Evolutionary conservation across 2,797 vertebrate species (phyloP), one percentile per base, ranked within the genome.

Genomic region (Petrocephalus schoutedeni): DNA sequence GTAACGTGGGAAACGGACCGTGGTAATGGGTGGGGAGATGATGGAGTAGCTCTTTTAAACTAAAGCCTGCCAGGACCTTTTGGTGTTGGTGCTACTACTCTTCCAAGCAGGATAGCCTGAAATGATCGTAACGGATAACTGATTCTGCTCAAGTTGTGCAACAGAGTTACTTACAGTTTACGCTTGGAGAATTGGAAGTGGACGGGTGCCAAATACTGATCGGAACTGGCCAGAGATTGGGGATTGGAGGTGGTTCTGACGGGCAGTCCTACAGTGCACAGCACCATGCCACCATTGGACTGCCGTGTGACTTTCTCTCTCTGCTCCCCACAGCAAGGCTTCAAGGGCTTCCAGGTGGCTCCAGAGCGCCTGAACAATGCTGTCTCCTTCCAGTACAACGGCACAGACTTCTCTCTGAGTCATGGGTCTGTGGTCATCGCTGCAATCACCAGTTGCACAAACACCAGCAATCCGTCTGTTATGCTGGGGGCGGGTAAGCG

Each of bases 381-480:
- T 0, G 93, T 96, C 23, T 95, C 95, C 0, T 98, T 99, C 93
- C 93, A 95, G 88, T 97, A 96, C 90, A 95, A 95, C 6, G 95
- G 93, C 0, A 86, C 71, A 1, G 95, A 97, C 45, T 99, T 97
- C 0, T 92, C 93, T 0, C 93, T 99, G 28, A 86, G 93, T 88
- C 98, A 99, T 1, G 98, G 98, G 67, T 98, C 98, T 0, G 98
- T 99, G 89, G 98, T 99, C 57, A 99, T 99, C 5, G 98, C 98
- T 3, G 98, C 98, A 59, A 99, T 99, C 92, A 99, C 98, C 32
- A 99, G 98, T 95, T 99, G 98, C 92, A 99, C 98, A 82, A 99
- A 99, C 94, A 99, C 98, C 89, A 99, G 98, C 93, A 99, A 99
- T 90, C 98, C 98, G 0, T 99, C 98, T 0, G 98, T 99, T 91